Evolutionary conservation across 2,888 invertebrate species (phyloP).

Genomic region (Mechanitis messenoides): DNA sequence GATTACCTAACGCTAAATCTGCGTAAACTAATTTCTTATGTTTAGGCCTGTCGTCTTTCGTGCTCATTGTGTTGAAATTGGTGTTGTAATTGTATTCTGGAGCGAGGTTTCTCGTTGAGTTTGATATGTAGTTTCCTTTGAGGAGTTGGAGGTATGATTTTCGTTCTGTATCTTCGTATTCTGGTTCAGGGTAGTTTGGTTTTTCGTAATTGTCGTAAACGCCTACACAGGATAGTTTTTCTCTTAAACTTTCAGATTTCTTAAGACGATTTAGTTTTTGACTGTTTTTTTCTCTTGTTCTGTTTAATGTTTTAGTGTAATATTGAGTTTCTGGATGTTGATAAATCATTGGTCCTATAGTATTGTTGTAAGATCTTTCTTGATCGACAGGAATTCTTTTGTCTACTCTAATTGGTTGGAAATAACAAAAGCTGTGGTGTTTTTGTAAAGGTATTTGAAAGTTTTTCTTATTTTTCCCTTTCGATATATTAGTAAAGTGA

Average conservation of each 20-base stretch:
- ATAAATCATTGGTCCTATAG: constrained; percentile 68
- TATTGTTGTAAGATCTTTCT: constrained; percentile 64
- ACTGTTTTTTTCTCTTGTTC: constrained; percentile 65
- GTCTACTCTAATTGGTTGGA: constrained; percentile 79
- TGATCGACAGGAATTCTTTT: constrained; percentile 72
- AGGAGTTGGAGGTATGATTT: constrained; percentile 66
- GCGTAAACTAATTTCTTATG: constrained; percentile 74
- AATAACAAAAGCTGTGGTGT: constrained; percentile 81
- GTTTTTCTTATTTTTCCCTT: constrained; percentile 77
- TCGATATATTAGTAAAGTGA: constrained; percentile 72
- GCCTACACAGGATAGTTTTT: constrained; percentile 71
- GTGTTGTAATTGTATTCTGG: constrained; percentile 54
- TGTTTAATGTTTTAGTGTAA: constrained; percentile 70
- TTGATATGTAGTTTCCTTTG: constrained; percentile 73
- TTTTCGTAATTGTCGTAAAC: constrained; percentile 70
- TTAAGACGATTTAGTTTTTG: constrained; percentile 69
- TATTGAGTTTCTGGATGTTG: constrained; percentile 63
- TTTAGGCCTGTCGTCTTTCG: constrained; percentile 65
- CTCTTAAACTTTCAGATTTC: constrained; percentile 71
- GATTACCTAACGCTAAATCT: constrained; percentile 74
- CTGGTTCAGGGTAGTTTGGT: constrained; percentile 67
- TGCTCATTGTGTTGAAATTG: constrained; percentile 57
- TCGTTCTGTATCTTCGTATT: constrained; percentile 64
- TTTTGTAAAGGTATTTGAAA: constrained; percentile 80
- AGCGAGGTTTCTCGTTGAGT: constrained; percentile 64